Evolutionary conservation across 2,888 invertebrate species (phyloP), one percentile per base, ranked within the genome.

Genomic region (Epinotia bilunana): DNA sequence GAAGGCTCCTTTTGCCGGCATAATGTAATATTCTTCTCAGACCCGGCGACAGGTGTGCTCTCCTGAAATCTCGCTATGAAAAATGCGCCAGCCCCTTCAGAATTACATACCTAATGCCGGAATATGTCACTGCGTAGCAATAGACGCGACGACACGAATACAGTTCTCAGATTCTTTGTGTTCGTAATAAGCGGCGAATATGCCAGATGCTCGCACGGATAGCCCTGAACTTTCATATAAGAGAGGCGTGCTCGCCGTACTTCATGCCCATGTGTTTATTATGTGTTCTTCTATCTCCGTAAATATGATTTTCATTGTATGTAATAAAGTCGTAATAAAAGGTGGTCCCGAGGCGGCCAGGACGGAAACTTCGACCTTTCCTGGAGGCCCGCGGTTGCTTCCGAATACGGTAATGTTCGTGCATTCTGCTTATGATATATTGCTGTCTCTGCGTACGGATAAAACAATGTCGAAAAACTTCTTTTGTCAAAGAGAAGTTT

Each of bases 291-390:
- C 85, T 87, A 85, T 80, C 77, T 77, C 64, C 82, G 88, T 89
- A 89, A 90, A 90, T 91, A 91, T 90, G 90, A 90, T 90, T 90
- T 89, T 88, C 88, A 91, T 90, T 91, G 89, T 90, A 80, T 81
- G 87, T 90, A 91, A 90, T 91, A 90, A 91, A 91, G 90, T 88
- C 86, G 83, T 88, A 90, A 91, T 88, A 89, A 88, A 28, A 80
- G 83, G 83, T 83, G 83, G 82, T 80, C 82, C 81, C 79, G 81
- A 80, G 79, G 79, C 80, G 88, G 88, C 87, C 89, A 90, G 79
- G 90, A 89, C 89, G 90, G 88, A 89, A 88, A 81, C 84, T 81
- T 80, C 86, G 89, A 85, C 91, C 90, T 86, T 90, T 88, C 89
- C 89, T 87, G 88, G 81, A 82, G 84, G 83, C 81, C 81, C 81